Percentiles rank a stretch among this genome's conserved stretches.
Conservation (phyloP, 2,113 vertebrate genomes). For the Neomonachus schauinslandi region DNA sequence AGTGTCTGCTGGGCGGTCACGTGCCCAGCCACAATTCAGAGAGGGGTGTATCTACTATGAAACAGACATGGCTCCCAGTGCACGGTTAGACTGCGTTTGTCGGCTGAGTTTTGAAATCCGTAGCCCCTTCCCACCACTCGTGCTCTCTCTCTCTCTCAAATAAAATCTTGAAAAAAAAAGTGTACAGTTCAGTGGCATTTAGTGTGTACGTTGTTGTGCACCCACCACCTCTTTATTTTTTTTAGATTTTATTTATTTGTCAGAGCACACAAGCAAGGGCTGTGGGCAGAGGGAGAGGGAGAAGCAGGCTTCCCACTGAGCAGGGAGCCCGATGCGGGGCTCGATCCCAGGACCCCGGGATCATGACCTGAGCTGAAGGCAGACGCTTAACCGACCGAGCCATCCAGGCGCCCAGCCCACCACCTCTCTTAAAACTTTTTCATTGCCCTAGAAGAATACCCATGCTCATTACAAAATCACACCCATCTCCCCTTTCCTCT, state of each 20-base stretch:
- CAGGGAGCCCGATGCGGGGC: too few species aligned
- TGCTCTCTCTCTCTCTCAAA: too few species aligned
- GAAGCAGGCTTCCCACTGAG: too few species aligned
- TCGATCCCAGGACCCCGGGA: too few species aligned
- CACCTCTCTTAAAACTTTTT: background rate
- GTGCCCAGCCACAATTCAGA: background rate
- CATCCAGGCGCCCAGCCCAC: background rate
- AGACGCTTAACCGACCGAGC: too few species aligned
- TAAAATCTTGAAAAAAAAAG: too few species aligned
- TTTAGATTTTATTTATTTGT: too few species aligned
- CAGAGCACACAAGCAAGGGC: too few species aligned
- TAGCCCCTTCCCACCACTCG: background rate
- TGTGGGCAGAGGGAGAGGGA: too few species aligned
- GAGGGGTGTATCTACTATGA: background rate
- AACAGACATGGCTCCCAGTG: background rate
- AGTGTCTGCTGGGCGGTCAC: background rate
- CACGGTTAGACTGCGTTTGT: background rate
- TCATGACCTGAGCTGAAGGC: too few species aligned
- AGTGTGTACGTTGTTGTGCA: background rate
- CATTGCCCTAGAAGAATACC: background rate
- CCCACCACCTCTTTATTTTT: background rate
- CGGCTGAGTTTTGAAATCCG: background rate
- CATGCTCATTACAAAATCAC: background rate
- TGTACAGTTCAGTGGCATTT: background rate
- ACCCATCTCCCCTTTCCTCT: background rate